Evolutionary conservation across 2,797 vertebrate genomes (phyloP).

Genomic region (Scolopax rusticola): DNA sequence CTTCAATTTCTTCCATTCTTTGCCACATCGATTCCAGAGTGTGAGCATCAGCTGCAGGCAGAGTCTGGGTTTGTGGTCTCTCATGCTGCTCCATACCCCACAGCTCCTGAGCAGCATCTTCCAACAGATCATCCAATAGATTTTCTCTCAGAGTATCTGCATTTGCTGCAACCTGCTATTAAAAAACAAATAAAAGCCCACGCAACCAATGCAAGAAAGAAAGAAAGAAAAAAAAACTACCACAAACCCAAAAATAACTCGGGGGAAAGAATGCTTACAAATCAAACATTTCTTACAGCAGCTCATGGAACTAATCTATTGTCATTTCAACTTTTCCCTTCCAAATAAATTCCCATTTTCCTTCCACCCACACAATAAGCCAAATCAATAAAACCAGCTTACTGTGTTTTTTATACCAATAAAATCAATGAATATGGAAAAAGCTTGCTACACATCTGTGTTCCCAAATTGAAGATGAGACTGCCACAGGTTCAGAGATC

Average conservation of each 20-base stretch:
- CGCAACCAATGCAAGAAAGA: neutral
- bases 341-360: neutral
- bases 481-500: neutral
- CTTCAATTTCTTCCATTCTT: conserved; percentile 97
- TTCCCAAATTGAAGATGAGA: neutral
- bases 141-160: conserved; percentile 72
- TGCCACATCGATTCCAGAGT: conserved; percentile 90
- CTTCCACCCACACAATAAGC: neutral
- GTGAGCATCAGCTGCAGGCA: conserved; percentile 64
- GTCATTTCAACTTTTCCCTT: neutral
- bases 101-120: conserved; percentile 71
- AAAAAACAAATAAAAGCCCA: neutral
- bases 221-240: neutral
- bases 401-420: neutral
- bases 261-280: neutral
- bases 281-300: neutral
- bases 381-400: neutral
- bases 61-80: conserved; percentile 49
- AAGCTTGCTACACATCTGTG: neutral
- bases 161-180: conserved; percentile 70
- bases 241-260: neutral
- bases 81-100: conserved; percentile 64
- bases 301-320: neutral
- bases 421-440: neutral
- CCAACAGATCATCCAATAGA: conserved; percentile 79